Evolutionary conservation across 2,888 invertebrate species (phyloP), one percentile per base, ranked within the genome.

Genomic region (Hirtodrosophila histrioides): DNA sequence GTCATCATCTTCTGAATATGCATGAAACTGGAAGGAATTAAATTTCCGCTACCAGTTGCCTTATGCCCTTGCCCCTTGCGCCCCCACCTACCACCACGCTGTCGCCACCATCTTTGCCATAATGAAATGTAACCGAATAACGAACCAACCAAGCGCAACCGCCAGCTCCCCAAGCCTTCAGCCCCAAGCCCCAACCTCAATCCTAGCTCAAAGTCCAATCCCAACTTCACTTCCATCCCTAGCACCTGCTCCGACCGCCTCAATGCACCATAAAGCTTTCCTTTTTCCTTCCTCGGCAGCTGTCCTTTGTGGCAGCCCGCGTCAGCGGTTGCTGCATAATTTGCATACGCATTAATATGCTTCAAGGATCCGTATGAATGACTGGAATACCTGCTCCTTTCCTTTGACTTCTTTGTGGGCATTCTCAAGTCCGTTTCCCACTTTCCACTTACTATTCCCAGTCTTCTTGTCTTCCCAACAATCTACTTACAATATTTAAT

Each of bases 71-170:
- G 37, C 9, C 41, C 17, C 6, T 37, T 12, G 17, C 17, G 3
- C 35, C 23, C 9, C 17, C 0, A 4, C 23, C 27, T 41, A 3
- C 11, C 3, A 11, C 27, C n/a, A n/a, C n/a, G n/a, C n/a, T 3
- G 40, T 31, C 29, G 3, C 40, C 41, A 27, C 39, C 48, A 56
- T 51, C 63, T 45, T 55, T 60, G 65, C 55, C 78, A 68, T 75
- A 85, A 78, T 88, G 74, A 88, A 88, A 88, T 84, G 84, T 88
- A 88, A 88, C 88, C 89, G 80, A 84, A 89, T 89, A 89, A 88
- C 76, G 88, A 89, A 88, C 84, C 89, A 89, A 89, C 80, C 86
- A 85, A 86, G 68, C 77, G 66, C 62, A 68, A 67, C 50, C 71
- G 49, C 36, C 79, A 53, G 6, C 23, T 3, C 36, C 29, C 37